Percentiles rank a stretch among this genome's conserved stretches.
phyloP scores from a whole-genome alignment of 2,113 vertebrate species.

The Beaufortia kweichowensis region DNA sequence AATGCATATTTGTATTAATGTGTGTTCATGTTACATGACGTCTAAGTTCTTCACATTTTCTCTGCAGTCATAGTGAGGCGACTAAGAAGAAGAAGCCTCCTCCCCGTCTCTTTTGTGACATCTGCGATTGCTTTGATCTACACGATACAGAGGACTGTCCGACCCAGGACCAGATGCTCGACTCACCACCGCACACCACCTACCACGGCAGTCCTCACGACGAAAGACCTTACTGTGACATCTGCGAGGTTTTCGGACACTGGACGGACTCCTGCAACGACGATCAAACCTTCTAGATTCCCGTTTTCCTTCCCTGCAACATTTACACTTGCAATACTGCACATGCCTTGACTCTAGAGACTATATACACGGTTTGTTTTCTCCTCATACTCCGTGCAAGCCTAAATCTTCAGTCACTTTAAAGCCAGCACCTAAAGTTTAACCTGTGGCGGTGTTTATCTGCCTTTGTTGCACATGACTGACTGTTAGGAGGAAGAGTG shows the following conservation, averaged over 20 bases:
- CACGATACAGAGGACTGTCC: slow-evolving; percentile 98
- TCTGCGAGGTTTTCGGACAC: slow-evolving; percentile 95
- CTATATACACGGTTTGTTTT: slow-evolving; percentile 15
- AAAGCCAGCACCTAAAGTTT: slow-evolving; percentile 12
- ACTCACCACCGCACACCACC: slow-evolving; percentile 88
- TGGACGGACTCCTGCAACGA: slow-evolving; percentile 92
- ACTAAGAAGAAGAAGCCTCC: slow-evolving; percentile 83
- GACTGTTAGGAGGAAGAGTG: slow-evolving; percentile 6
- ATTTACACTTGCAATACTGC: slow-evolving; percentile 34
- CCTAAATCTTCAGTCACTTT: slow-evolving; percentile 30
- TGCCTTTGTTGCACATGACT: slow-evolving; percentile 19
- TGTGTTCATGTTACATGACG: no score
- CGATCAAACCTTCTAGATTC: slow-evolving; percentile 90
- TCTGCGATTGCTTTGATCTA: slow-evolving; percentile 96
- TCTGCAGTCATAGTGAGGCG: slow-evolving; percentile 63
- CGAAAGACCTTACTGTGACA: slow-evolving; percentile 93
- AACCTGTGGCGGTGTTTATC: background rate
- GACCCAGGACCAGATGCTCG: slow-evolving; percentile 85
- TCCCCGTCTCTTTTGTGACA: slow-evolving; percentile 95
- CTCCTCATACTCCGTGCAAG: background rate
- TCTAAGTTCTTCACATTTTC: background rate
- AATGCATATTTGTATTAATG: no score
- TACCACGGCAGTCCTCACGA: slow-evolving; percentile 88
- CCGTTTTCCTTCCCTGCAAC: no score
- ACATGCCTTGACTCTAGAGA: slow-evolving; percentile 48